Percentiles rank a stretch among this genome's conserved stretches.
These are phyloP conservation scores for Rhimphoctona megacephalus DNA, from an alignment of 2,888 invertebrate species.

Conservation along the genomic window DNA sequence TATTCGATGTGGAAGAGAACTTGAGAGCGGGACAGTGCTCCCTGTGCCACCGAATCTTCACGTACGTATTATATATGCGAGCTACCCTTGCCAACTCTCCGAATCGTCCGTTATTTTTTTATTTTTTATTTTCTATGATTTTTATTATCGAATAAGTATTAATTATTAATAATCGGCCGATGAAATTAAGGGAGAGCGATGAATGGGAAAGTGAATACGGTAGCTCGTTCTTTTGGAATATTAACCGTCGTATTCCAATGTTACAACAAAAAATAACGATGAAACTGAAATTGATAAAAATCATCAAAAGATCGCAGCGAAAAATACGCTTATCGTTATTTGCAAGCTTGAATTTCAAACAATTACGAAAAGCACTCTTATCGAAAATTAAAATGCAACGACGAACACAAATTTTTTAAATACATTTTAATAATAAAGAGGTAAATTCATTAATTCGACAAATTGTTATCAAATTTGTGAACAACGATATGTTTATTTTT, in stretches of 20 bases:
- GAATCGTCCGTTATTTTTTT: conserved; percentile 65
- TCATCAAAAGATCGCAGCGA: conserved; percentile 14
- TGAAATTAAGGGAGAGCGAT: conserved; percentile 20
- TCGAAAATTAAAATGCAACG: not conserved
- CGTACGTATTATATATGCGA: conserved; percentile 84
- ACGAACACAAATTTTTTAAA: not conserved
- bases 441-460: not conserved
- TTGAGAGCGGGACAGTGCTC: conserved; percentile 83
- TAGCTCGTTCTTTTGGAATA: conserved; percentile 78
- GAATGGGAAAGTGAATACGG: conserved; percentile 80
- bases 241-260: conserved; percentile 65
- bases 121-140: conserved; percentile 13
- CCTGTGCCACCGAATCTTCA: conserved; percentile 81
- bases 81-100: conserved; percentile 81
- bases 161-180: not conserved
- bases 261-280: conserved; percentile 30
- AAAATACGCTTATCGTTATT: conserved; percentile 30
- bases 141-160: not conserved
- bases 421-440: not conserved
- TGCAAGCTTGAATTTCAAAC: conserved; percentile 5
- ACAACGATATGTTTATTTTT: conserved; percentile 28
- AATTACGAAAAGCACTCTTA: not conserved
- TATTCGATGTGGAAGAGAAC: conserved; percentile 82
- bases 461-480: conserved; percentile 41
- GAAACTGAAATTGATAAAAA: conserved; percentile 56